phyloP scores from a whole-genome alignment of 2,797 vertebrate species.

The Clarias laeviceps region DNA sequence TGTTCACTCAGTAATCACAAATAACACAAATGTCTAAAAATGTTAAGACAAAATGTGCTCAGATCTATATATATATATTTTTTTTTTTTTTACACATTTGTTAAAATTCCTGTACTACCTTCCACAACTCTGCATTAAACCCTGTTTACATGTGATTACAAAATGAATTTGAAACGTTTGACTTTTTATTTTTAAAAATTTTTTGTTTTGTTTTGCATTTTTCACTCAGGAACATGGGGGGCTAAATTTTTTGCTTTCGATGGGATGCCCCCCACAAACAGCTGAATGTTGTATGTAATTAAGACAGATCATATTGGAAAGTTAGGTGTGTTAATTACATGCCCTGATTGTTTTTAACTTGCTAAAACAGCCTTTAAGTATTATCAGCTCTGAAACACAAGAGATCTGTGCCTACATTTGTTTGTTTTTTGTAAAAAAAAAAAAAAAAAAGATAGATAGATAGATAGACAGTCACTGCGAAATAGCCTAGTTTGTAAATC shows the following conservation, averaged over 20 bases:
- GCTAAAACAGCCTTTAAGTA: not conserved
- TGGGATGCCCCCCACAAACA: no score
- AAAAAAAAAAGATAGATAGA: not conserved
- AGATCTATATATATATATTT: not conserved
- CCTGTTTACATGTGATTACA: not conserved
- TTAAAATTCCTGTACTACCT: not conserved
- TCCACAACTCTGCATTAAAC: not conserved
- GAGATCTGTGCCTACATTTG: not conserved
- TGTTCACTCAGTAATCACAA: not conserved
- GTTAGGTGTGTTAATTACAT: not conserved
- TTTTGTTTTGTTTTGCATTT: not conserved
- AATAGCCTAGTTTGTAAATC: no score
- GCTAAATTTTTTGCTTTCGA: not conserved
- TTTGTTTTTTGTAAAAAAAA: not conserved
- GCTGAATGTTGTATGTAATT: not conserved
- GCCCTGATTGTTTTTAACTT: not conserved
- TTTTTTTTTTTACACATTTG: not conserved
- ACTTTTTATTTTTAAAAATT: not conserved
- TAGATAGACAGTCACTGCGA: not conserved
- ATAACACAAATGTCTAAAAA: not conserved
- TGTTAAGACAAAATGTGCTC: not conserved
- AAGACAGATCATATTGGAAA: not conserved
- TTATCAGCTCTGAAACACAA: not conserved
- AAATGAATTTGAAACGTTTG: not conserved
- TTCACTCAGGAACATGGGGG: not conserved